A percentile compares a stretch with the other conserved stretches of the same genome.
phyloP scores from a whole-genome alignment of 1,140 invertebrate species.

The Dufourea novaeangliae region DNA sequence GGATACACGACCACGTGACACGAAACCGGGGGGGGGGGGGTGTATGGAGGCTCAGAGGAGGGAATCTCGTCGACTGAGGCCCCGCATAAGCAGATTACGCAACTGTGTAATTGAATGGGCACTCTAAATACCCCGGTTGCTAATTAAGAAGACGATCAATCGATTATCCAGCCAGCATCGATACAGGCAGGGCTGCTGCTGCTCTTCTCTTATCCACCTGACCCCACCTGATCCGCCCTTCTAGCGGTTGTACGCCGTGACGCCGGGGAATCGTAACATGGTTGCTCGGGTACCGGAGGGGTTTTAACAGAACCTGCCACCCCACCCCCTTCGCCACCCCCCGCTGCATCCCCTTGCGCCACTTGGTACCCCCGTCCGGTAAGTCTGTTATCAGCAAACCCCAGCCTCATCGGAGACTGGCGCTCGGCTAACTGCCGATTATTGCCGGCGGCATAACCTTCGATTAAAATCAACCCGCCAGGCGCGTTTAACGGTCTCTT shows the following conservation, averaged over 20 bases:
- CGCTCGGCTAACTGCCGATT: constrained; percentile 71
- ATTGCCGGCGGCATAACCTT: constrained; percentile 68
- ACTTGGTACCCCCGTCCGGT: constrained; percentile 60
- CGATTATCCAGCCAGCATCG: constrained; percentile 71
- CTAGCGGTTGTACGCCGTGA: constrained; percentile 51
- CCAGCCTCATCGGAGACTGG: constrained; percentile 62
- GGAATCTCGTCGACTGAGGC: constrained; percentile 5
- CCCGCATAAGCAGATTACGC: constrained; percentile 70
- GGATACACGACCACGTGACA: constrained; percentile 25
- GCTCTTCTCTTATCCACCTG: constrained; percentile 37
- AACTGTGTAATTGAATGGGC: constrained; percentile 74
- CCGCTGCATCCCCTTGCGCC: constrained; percentile 8
- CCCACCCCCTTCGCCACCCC: background rate
- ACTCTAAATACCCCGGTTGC: constrained; percentile 62
- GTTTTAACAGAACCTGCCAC: constrained; percentile 9
- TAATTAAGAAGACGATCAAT: constrained; percentile 76
- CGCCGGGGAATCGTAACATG: constrained; percentile 61
- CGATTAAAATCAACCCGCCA: constrained; percentile 68
- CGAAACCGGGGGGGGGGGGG: constrained; percentile 11
- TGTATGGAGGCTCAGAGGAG: constrained; percentile 2
- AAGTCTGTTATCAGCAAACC: constrained; percentile 76
- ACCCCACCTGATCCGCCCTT: constrained; percentile 55
- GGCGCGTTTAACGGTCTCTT: constrained; percentile 59
- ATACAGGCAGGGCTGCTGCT: constrained; percentile 49
- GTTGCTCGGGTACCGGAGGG: constrained; percentile 49